phyloP scores from a whole-genome alignment of 2,888 invertebrate species.

The Hirtodrosophila histrioides region DNA sequence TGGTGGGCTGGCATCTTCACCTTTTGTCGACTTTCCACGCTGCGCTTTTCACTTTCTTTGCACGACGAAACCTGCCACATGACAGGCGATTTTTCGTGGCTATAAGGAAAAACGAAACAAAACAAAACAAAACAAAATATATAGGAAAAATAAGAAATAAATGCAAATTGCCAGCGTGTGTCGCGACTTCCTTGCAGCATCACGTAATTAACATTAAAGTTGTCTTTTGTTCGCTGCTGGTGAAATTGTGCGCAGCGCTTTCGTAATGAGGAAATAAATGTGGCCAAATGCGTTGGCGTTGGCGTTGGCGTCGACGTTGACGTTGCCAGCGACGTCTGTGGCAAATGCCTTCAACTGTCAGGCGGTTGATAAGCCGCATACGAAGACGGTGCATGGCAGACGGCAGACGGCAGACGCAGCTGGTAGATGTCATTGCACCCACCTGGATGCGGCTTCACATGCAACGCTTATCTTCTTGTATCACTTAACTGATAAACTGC shows the following conservation, averaged over 20 bases:
- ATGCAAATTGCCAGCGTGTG: conserved; percentile 67
- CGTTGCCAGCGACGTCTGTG: conserved; percentile 3
- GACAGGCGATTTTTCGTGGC: conserved; percentile 51
- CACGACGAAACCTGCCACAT: conserved; percentile 66
- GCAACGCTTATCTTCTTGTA: conserved; percentile 34
- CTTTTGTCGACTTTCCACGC: conserved; percentile 73
- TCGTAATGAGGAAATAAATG: conserved; percentile 77
- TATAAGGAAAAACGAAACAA: conserved; percentile 12
- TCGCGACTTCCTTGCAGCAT: conserved; percentile 74
- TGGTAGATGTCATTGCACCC: conserved; percentile 60
- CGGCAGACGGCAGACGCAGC: conserved; percentile 22
- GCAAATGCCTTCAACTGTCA: conserved; percentile 7
- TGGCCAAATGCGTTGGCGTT: conserved; percentile 71
- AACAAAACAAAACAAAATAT: conserved; percentile 15
- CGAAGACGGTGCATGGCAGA: not conserved
- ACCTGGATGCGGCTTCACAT: conserved; percentile 42
- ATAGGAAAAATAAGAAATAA: conserved; percentile 50
- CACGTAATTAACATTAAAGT: conserved; percentile 73
- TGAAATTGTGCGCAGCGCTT: conserved; percentile 54
- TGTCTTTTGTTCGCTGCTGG: conserved; percentile 44
- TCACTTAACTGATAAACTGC: conserved; percentile 38
- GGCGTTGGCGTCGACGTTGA: conserved; percentile 23
- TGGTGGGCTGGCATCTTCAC: conserved; percentile 53
- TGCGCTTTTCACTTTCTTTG: conserved; percentile 74
- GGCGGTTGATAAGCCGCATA: conserved; percentile 49